Percentiles rank a stretch among this genome's conserved stretches.
These are phyloP conservation scores for Oostethus manadensis DNA, from an alignment of 2,113 vertebrate species.

Conservation along the genomic window DNA sequence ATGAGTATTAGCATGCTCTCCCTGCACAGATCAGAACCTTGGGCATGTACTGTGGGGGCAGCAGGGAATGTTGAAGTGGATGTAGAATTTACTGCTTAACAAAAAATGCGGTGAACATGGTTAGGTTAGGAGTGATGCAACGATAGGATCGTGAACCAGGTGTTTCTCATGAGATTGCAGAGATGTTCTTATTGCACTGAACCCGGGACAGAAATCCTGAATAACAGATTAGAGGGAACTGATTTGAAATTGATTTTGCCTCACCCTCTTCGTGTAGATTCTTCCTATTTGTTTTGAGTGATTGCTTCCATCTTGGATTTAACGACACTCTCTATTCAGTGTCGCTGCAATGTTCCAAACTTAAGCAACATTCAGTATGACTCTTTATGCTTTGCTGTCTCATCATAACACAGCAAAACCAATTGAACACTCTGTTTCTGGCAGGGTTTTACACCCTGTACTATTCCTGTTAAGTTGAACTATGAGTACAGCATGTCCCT, in stretches of 20 bases:
- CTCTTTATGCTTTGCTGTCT: too few species aligned
- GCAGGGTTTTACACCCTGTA: too few species aligned
- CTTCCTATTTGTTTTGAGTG: too few species aligned
- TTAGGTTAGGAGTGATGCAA: constrained; percentile 34
- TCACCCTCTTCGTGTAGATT: constrained; percentile 4
- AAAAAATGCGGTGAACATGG: constrained; percentile 22
- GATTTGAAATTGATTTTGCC: constrained; percentile 35
- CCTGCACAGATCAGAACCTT: constrained; percentile 33
- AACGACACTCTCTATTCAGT: too few species aligned
- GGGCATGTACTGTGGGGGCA: constrained; percentile 10
- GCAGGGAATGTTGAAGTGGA: constrained; percentile 35
- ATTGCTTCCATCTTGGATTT: too few species aligned
- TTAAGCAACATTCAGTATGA: too few species aligned
- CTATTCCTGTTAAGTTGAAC: too few species aligned
- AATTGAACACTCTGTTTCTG: too few species aligned
- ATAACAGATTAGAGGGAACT: constrained; percentile 44
- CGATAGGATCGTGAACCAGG: constrained; percentile 48
- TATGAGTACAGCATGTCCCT: too few species aligned
- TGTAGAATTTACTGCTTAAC: constrained; percentile 15
- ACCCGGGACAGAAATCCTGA: constrained; percentile 20
- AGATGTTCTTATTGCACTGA: constrained; percentile 33
- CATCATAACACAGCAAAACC: too few species aligned
- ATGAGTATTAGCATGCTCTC: constrained; percentile 45
- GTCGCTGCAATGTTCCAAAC: too few species aligned
- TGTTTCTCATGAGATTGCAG: constrained; percentile 43